Evolutionary conservation across 2,797 vertebrate species (phyloP).

Genomic region (Oreochromis grahami): DNA sequence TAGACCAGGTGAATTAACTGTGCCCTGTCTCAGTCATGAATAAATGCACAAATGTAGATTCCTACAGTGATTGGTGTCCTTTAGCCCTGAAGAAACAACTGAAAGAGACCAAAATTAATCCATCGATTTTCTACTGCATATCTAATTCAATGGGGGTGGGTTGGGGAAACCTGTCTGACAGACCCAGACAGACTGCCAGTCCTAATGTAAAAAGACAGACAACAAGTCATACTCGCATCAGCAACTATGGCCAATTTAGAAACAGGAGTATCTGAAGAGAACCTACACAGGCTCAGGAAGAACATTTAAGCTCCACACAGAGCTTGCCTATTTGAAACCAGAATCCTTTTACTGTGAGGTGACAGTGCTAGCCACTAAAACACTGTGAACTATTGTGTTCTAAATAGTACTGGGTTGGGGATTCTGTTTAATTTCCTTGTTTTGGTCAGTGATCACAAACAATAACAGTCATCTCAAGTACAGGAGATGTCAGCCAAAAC

Average conservation of each 20-base stretch:
- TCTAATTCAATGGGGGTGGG: neutral
- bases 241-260: neutral
- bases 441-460: neutral
- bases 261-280: neutral
- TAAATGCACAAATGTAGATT: too few species aligned
- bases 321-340: neutral
- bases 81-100: too few species aligned
- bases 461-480: neutral
- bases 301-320: neutral
- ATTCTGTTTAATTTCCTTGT: neutral
- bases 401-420: neutral
- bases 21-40: too few species aligned
- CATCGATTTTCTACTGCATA: neutral
- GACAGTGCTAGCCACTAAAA: neutral
- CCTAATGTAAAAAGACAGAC: neutral
- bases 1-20: too few species aligned
- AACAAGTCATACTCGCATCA: neutral
- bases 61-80: too few species aligned
- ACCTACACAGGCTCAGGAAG: neutral
- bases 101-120: too few species aligned
- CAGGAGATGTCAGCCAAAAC: neutral
- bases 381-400: neutral
- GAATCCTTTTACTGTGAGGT: neutral
- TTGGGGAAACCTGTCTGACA: neutral
- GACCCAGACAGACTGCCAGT: neutral